A percentile compares a stretch with the other conserved stretches of the same genome.
Evolutionary conservation across 2,113 vertebrate genomes (phyloP).

Genomic region (Ptyas mucosa): DNA sequence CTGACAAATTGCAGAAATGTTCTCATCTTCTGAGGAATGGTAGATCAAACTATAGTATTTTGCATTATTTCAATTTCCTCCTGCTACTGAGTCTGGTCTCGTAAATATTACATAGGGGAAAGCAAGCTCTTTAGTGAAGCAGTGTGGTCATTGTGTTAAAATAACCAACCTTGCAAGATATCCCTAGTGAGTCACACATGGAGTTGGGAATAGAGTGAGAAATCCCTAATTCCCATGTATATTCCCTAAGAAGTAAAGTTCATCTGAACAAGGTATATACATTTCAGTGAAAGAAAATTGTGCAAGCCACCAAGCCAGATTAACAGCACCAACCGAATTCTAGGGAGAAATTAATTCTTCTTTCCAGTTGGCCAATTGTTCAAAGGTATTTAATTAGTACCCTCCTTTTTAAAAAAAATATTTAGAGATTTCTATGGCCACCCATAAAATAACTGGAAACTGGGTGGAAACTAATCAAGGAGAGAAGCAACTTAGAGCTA

Average conservation of each 20-base stretch:
- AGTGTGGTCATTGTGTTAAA: not conserved
- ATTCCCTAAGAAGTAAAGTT: not conserved
- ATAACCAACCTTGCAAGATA: slow-evolving; percentile 6
- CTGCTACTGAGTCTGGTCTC: not conserved
- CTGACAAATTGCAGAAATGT: not conserved
- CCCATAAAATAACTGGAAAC: not conserved
- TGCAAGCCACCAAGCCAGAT: accelerated
- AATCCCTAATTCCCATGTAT: not conserved
- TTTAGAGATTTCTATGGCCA: not conserved
- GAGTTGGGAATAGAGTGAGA: not conserved
- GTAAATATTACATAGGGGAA: not conserved
- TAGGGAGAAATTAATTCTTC: not conserved
- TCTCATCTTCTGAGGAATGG: not conserved
- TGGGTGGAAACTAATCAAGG: no score
- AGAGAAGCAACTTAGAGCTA: no score
- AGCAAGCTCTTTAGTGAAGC: not conserved
- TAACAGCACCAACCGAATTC: not conserved
- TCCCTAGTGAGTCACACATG: not conserved
- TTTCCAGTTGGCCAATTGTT: not conserved
- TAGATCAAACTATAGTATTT: not conserved
- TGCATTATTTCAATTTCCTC: slow-evolving; percentile 1
- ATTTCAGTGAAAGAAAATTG: slow-evolving; percentile 12
- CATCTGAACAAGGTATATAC: not conserved
- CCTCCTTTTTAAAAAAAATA: not conserved
- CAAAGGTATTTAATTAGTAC: not conserved